Base-by-base conservation (phyloP, 2,797 vertebrate genomes). In the Pseudomugil gertrudae region DNA sequence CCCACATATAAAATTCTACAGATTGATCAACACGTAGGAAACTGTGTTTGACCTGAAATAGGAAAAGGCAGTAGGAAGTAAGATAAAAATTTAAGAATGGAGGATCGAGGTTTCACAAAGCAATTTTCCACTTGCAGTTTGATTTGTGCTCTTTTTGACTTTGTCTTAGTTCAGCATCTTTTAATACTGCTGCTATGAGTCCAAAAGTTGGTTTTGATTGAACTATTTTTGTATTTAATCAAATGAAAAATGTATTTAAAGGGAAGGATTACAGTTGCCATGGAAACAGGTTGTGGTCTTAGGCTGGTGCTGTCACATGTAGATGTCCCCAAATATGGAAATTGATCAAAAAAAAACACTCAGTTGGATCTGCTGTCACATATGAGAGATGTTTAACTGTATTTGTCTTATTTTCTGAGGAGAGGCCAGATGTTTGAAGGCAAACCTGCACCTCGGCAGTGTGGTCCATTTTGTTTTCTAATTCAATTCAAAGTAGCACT, bases 301-400 rank as follows among this genome's bases (percentile, higher is more conserved):
- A 81, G 81, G 81, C 67, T 73, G 63, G 64, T 64, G 59, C 84
- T 86, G 72, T 84, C 79, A 79, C 81, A 72, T 71, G 86, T 92
- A 89, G 84, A 88, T 81, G 90, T 82, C 80, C 89, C 84, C 3
- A 82, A 87, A 86, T 76, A 85, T 78, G 84, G 93, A 92, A 93
- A 87, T 93, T 91, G 92, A 88, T n/a, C 67, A 48, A 87, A 92
- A 84, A 36, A 33, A 36, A n/a, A n/a, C n/a, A n/a, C n/a, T n/a
- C n/a, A n/a, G n/a, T n/a, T 85, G 88, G 86, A 84, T 90, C 88
- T 90, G 87, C 79, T 90, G 89, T 90, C 92, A 89, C 81, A 78
- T 85, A 88, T 83, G 81, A 90, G 78, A 75, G 83, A 86, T 87
- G 65, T 32, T 79, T 82, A 83, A 81, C 83, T 85, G 74, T 58